phyloP scores from a whole-genome alignment of 2,888 invertebrate genomes.

The Dryadula phaetusa region DNA sequence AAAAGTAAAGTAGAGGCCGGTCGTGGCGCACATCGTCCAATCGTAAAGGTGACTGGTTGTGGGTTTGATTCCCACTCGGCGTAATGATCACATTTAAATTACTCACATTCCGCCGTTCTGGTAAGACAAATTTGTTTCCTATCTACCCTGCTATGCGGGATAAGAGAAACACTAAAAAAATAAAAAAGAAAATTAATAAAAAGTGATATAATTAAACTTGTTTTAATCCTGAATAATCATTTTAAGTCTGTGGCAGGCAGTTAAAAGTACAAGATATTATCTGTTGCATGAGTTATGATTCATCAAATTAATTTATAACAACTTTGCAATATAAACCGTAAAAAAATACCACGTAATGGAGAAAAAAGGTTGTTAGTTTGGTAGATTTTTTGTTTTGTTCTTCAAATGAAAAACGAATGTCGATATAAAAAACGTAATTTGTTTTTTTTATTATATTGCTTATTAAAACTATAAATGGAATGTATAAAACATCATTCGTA shows the following conservation, averaged over 20 bases:
- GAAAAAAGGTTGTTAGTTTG: background rate
- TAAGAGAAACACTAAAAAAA: no score
- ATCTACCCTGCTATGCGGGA: no score
- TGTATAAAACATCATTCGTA: background rate
- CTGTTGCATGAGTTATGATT: background rate
- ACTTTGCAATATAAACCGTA: background rate
- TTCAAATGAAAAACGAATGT: background rate
- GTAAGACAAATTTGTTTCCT: no score
- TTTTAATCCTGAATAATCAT: background rate
- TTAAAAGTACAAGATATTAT: background rate
- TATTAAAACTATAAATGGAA: background rate
- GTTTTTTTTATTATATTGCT: background rate
- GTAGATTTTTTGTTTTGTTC: background rate
- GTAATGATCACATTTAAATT: no score
- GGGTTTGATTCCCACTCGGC: no score
- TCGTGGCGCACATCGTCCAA: no score
- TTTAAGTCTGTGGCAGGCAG: background rate
- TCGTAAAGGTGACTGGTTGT: no score
- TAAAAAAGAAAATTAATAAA: no score
- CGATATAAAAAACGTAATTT: no score
- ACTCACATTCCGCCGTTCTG: no score
- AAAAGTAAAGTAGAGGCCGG: no score
- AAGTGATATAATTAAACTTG: background rate
- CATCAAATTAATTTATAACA: constrained; percentile 2
- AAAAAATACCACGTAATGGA: background rate